Evolutionary conservation across 2,113 vertebrate genomes (phyloP).

Genomic region (Perognathus longimembris): DNA sequence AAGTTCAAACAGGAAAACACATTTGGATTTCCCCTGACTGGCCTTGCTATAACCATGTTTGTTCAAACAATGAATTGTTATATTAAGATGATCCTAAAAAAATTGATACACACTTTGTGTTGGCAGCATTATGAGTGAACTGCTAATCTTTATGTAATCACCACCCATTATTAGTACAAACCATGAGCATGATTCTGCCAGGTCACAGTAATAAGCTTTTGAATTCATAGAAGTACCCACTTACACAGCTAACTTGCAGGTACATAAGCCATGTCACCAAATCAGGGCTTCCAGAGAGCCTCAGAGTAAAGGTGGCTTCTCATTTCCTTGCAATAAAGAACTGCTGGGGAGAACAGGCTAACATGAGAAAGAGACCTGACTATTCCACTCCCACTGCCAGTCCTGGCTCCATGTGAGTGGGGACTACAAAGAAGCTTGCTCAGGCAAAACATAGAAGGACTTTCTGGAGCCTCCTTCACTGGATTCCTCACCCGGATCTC

Average conservation of each 20-base stretch:
- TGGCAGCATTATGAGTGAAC: neutral
- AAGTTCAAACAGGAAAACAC: constrained; percentile 30
- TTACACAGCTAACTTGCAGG: neutral
- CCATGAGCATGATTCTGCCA: neutral
- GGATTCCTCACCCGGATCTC: constrained; percentile 13
- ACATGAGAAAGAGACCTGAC: neutral
- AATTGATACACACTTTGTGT: neutral
- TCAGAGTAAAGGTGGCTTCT: neutral
- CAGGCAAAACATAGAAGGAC: neutral
- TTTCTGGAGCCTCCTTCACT: neutral
- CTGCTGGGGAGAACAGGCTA: neutral
- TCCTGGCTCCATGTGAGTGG: neutral
- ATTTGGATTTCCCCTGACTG: neutral
- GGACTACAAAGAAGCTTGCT: neutral
- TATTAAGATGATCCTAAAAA: constrained; percentile 21
- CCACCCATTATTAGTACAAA: neutral
- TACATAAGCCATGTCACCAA: neutral
- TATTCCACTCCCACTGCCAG: neutral
- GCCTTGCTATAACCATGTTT: constrained; percentile 31
- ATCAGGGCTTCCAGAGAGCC: neutral
- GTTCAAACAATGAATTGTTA: constrained; percentile 1
- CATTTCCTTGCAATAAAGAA: neutral
- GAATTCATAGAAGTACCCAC: neutral
- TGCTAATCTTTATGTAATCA: neutral
- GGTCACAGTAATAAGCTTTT: neutral